These are phyloP conservation scores for Tenthredo amoena DNA, from an alignment of 2,888 invertebrate genomes.

Conservation along the genomic window DNA sequence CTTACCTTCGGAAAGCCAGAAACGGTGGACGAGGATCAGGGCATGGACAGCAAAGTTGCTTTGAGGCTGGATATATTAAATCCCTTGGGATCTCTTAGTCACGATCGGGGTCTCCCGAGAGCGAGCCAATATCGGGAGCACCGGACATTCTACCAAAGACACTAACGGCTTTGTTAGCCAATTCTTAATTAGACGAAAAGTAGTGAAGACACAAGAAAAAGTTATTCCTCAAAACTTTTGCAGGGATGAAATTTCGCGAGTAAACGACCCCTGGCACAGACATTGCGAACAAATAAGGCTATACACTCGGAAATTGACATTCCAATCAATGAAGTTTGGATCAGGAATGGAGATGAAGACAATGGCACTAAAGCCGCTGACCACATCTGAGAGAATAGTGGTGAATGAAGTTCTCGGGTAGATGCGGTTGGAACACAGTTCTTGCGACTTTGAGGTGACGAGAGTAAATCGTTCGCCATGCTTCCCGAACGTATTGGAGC, in stretches of 20 bases:
- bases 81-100: conserved; percentile 30
- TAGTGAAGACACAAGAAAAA: neutral
- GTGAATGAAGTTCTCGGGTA: neutral
- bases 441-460: conserved; percentile 16
- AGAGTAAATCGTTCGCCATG: conserved; percentile 33
- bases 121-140: conserved; percentile 16
- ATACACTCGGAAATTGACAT: neutral
- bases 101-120: conserved; percentile 18
- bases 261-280: neutral
- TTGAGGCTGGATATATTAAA: conserved; percentile 19
- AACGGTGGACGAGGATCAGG: conserved; percentile 36
- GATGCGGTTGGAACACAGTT: neutral
- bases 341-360: conserved; percentile 3
- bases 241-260: neutral
- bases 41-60: conserved; percentile 16
- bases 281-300: neutral
- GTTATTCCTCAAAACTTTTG: neutral
- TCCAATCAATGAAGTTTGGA: conserved; percentile 2
- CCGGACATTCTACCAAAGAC: neutral
- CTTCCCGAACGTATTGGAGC: conserved; percentile 31
- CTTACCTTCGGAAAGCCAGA: conserved; percentile 16
- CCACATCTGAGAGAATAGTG: neutral
- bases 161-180: conserved; percentile 17
- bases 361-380: neutral
- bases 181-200: neutral